Evolutionary conservation across 2,888 invertebrate genomes (phyloP).

Genomic region (Lithophane leautieri): DNA sequence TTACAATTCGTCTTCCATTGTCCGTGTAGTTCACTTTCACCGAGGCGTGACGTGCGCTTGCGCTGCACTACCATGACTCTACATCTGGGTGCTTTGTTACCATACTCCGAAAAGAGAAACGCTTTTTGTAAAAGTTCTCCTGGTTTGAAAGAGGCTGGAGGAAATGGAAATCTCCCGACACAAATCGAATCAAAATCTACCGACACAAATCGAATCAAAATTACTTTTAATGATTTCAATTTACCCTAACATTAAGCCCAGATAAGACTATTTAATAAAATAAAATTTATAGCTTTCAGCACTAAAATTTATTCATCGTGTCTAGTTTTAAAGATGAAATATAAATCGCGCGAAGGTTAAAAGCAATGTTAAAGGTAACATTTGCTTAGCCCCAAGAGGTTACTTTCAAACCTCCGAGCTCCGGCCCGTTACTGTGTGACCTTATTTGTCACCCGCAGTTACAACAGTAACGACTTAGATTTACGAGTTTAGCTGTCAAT

Average conservation of each 20-base stretch:
- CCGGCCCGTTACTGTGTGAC: constrained; percentile 67
- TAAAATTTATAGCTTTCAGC: neutral
- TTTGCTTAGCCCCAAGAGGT: constrained; percentile 50
- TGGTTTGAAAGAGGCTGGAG: neutral
- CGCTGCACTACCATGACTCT: constrained; percentile 55
- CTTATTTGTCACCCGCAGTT: constrained; percentile 70
- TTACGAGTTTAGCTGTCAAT: constrained; percentile 57
- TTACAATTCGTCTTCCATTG: constrained; percentile 77
- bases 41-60: constrained; percentile 73
- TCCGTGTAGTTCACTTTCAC: constrained; percentile 82
- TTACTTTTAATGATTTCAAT: neutral
- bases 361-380: constrained; percentile 53
- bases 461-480: constrained; percentile 48
- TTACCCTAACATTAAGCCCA: neutral
- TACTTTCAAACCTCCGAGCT: constrained; percentile 51
- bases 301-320: constrained; percentile 38
- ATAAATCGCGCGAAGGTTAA: constrained; percentile 57
- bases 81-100: constrained; percentile 58
- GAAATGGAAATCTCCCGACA: neutral
- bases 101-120: constrained; percentile 32
- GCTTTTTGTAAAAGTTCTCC: neutral
- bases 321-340: constrained; percentile 37
- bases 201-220: neutral
- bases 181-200: neutral
- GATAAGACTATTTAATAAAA: neutral